Evolutionary conservation across 1,140 invertebrate species (phyloP), one percentile per base, ranked within the genome.

Genomic region (Bombyx mandarina): DNA sequence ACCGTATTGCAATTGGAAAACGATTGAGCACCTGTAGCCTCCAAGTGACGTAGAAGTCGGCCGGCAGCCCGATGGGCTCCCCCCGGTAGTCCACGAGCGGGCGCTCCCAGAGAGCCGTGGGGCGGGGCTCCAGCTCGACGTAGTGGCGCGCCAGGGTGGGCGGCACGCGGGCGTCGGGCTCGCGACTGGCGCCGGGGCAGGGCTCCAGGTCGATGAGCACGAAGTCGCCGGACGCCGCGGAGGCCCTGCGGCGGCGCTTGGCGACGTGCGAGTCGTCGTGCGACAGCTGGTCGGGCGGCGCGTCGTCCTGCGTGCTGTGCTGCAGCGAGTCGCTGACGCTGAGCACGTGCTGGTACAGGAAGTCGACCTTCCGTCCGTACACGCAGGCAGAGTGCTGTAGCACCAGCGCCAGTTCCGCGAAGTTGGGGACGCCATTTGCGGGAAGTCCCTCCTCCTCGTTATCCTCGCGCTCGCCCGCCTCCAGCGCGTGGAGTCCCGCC

Each of bases 321-420:
- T 78, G 75, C 9, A 86, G 60, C 0, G 75, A 71, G 46, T 81
- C 77, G 62, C 75, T 79, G 66, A 82, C 74, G 52, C 52, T 63
- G 10, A 83, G 65, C 47, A 88, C 82, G 56, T 81, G 74, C 46
- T 74, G 76, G 66, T 81, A 86, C 9, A 88, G 73, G 63, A 69
- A 76, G 64, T 88, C 83, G 26, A 88, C 86, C 67, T 86, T 88
- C 51, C 75, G 67, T 43, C 82, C 68, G 67, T 88, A 88, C 44
- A 86, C 75, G 60, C 63, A 63, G 54, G 77, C 84, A 0, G 81
- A 83, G 65, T 86, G 79, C 68, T 88, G 83, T 63, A 88, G 61
- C 57, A 88, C 56, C 45, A 88, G 60, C 8, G 85, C 85, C 50
- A 86, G 64, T 71, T 88, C 79, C 1, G 79, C 66, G 68, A 85